Conservation (phyloP, 64 coral and sea anemone species). For the Porites australiensis region DNA sequence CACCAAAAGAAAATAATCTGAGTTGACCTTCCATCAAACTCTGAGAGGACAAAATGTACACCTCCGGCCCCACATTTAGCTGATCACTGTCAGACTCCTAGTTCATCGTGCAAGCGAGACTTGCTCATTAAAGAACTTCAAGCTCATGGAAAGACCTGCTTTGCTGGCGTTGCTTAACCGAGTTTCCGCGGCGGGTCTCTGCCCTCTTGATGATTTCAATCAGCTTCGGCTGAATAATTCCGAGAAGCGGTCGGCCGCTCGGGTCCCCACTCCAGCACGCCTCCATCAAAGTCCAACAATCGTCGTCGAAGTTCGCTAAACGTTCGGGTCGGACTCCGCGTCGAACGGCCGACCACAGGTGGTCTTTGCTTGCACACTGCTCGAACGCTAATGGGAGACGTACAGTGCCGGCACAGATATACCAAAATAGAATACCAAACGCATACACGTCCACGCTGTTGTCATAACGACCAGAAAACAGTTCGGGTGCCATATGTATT, state of each 20-base stretch:
- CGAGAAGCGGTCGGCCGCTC: conserved; percentile 79
- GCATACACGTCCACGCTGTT: conserved; percentile 99
- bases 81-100: not conserved
- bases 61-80: not conserved
- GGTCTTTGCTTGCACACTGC: conserved; percentile 98
- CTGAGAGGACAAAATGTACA: too few species aligned
- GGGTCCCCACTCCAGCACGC: conserved; percentile 93
- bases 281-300: conserved; percentile 96
- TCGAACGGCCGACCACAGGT: conserved; percentile 94
- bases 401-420: conserved; percentile 93
- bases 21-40: too few species aligned
- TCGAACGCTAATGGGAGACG: conserved; percentile 92
- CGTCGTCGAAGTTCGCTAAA: conserved; percentile 89
- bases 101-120: not conserved
- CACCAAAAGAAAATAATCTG: too few species aligned
- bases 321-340: conserved; percentile 90
- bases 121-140: conserved; percentile 5
- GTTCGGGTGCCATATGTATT: conserved; percentile 98
- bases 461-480: conserved; percentile 98
- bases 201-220: conserved; percentile 70
- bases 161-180: conserved; percentile 42
- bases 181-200: conserved; percentile 55
- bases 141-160: conserved; percentile 49
- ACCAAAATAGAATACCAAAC: conserved; percentile 98
- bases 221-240: conserved; percentile 78